Evolutionary conservation across 1,140 invertebrate genomes (phyloP), one percentile per base, ranked within the genome.

Genomic region (Lineus longissimus): DNA sequence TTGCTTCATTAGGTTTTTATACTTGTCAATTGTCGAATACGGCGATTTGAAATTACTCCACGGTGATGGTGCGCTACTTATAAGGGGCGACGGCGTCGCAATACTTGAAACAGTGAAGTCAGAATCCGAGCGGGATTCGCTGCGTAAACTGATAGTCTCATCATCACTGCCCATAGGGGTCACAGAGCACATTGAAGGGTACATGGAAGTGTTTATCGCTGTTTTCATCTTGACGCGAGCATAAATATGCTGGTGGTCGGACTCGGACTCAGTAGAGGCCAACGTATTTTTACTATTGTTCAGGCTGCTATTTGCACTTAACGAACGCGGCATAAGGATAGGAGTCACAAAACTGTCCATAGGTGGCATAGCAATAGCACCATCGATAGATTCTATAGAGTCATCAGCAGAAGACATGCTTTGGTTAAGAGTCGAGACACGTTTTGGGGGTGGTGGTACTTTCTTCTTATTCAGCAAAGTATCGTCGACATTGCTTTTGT

Each of bases 31-130:
- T 9, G 47, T 51, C n/a, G 47, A 51, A 51, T 51, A 51, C 19
- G 47, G 47, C 4, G 47, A 51, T 51, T 51, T 51, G 25, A 51
- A 51, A 19, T 51, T n/a, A 27, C 47, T 51, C 47, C 47, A 51
- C 6, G 25, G 19, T n/a, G 47, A 51, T 9, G 47, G 47, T 9
- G n/a, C 47, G 19, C 19, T 23, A n/a, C 47, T 51, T n/a, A n/a
- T 19, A 7, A 51, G 25, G 6, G 25, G 25, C n/a, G 47, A 23
- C n/a, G 19, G 19, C 9, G 19, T 51, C 47, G 47, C 25, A 7
- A 23, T 51, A 51, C n/a, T 51, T n/a, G 25, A 36, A 4, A 36
- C 33, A 15, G 33, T 36, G 33, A 36, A 36, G 33, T 36, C 25
- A 51, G 47, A 51, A 51, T 51, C 25, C 4, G 19, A 27, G 9